Base-by-base conservation (phyloP, 2,888 invertebrate genomes). In the Amiota communis region DNA sequence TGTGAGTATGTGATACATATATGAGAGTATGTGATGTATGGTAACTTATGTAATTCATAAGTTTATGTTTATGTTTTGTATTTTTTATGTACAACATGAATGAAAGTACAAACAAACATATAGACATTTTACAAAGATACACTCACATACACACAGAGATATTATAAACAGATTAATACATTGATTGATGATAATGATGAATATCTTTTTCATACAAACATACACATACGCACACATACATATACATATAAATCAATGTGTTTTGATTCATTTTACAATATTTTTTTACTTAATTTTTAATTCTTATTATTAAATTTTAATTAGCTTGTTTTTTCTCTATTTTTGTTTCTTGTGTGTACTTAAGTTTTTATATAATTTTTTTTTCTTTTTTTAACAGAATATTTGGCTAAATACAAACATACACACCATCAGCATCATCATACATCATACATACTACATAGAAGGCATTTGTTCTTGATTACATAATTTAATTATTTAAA, bases 391-490 rank as follows among this genome's bases (percentile, higher is more conserved):
- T 46, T 23, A 49, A 53, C 15, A 53, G 20, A 36, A 13, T 69
- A 36, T 63, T 46, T 63, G 46, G 23, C 23, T 63, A 36, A 36
- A 63, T 63, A 69, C 47, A 67, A 69, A 48, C 59, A 59, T 46
- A 64, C 13, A 9, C 15, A 70, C 72, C 76, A 57, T 57, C 51
- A 12, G 67, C 23, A 72, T 68, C 57, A 70, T n/a, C 72, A 71
- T 72, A 67, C 74, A 76, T 81, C 75, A 75, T 79, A 76, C 72
- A 78, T 74, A 78, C 76, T 78, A 78, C 78, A 78, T 71, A 75
- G 75, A 77, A 77, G 77, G 77, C 77, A 76, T 77, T 77, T 70
- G 67, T 74, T 77, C 75, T 71, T 70, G 73, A 74, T 76, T 78
- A 76, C 73, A 75, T 75, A 76, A 73, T 79, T 75, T 76, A 80